These are phyloP conservation scores for Chrysopilus asiliformis DNA, from an alignment of 2,888 invertebrate species.

Conservation along the genomic window DNA sequence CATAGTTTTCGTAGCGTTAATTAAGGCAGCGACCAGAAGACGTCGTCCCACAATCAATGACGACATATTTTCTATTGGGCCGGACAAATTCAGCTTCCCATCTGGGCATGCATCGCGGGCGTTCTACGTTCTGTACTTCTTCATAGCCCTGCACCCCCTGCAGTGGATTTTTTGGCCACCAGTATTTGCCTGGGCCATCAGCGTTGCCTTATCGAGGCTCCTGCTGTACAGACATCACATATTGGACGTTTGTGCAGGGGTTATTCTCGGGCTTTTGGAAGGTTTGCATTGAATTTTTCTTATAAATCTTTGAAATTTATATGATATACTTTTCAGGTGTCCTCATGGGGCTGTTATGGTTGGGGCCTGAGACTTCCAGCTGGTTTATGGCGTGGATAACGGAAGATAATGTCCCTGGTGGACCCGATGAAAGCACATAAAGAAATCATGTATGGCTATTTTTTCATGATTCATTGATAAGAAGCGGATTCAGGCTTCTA, in stretches of 20 bases:
- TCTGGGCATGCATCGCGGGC: slow-evolving; percentile 88
- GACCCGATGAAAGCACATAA: slow-evolving; percentile 12
- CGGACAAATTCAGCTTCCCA: slow-evolving; percentile 84
- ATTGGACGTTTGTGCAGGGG: slow-evolving; percentile 68
- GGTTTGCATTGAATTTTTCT: too few relatives aligned
- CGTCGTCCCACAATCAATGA: slow-evolving; percentile 57
- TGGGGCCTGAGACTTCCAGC: slow-evolving; percentile 46
- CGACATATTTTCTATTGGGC: slow-evolving; percentile 59
- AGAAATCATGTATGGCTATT: background rate
- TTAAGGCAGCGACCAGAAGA: slow-evolving; percentile 67
- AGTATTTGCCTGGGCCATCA: slow-evolving; percentile 57
- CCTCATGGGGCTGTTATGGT: slow-evolving; percentile 54
- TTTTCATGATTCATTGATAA: too few relatives aligned
- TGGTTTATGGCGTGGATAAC: slow-evolving; percentile 23
- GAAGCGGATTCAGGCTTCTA: too few relatives aligned
- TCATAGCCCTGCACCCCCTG: slow-evolving; percentile 50
- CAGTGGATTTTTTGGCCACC: slow-evolving; percentile 46
- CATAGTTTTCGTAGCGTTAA: slow-evolving; percentile 56
- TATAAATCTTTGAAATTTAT: too few relatives aligned
- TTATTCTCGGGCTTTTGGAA: slow-evolving; percentile 56
- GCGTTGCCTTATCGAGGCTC: slow-evolving; percentile 66
- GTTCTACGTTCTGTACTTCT: slow-evolving; percentile 59
- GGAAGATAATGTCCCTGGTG: slow-evolving; percentile 24
- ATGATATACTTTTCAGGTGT: too few relatives aligned
- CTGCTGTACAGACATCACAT: slow-evolving; percentile 76